Percentiles rank a stretch among this genome's conserved stretches.
Evolutionary conservation across 92 coral and sea anemone species (phyloP).

Genomic region (Muricea muricata): DNA sequence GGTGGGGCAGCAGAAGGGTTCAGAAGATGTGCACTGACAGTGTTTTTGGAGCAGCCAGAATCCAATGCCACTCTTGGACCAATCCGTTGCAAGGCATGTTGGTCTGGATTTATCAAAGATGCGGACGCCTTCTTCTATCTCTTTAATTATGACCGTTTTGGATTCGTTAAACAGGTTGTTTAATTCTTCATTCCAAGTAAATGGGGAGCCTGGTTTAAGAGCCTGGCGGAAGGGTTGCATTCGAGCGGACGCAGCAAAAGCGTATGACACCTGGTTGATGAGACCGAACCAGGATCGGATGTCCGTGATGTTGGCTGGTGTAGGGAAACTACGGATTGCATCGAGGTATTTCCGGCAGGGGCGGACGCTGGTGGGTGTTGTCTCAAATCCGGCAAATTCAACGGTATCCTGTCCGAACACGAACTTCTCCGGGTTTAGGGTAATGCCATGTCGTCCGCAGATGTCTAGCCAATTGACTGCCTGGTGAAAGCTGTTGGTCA

Average conservation of each 20-base stretch:
- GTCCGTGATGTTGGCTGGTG: conserved; percentile 58
- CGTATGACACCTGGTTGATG: conserved; percentile 56
- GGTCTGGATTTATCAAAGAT: conserved; percentile 37
- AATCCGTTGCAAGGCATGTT: conserved; percentile 27
- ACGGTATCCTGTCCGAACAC: conserved; percentile 52
- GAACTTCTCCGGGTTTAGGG: conserved; percentile 52
- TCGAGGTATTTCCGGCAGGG: conserved; percentile 44
- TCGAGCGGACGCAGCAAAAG: conserved; percentile 23
- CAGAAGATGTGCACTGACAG: conserved; percentile 22
- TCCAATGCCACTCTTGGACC: conserved; percentile 17
- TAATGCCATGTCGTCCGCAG: conserved; percentile 60
- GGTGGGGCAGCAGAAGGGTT: conserved; percentile 32
- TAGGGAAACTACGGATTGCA: conserved; percentile 56
- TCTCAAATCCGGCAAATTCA: conserved; percentile 44
- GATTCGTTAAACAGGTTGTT: conserved; percentile 30
- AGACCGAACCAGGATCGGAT: conserved; percentile 68
- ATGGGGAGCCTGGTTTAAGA: conserved; percentile 24
- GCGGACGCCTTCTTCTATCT: conserved; percentile 35
- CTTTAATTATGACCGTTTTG: conserved; percentile 21
- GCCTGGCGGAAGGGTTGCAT: conserved; percentile 36
- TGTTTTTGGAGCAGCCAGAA: conserved; percentile 38
- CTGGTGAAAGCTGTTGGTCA: too few species aligned
- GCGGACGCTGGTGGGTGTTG: conserved; percentile 29
- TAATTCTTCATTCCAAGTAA: conserved; percentile 17
- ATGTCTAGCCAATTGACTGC: conserved; percentile 62